A percentile compares a stretch with the other conserved stretches of the same genome.
These are phyloP conservation scores for Pocillopora meandrina DNA, from an alignment of 92 coral and sea anemone genomes.

Conservation along the genomic window DNA sequence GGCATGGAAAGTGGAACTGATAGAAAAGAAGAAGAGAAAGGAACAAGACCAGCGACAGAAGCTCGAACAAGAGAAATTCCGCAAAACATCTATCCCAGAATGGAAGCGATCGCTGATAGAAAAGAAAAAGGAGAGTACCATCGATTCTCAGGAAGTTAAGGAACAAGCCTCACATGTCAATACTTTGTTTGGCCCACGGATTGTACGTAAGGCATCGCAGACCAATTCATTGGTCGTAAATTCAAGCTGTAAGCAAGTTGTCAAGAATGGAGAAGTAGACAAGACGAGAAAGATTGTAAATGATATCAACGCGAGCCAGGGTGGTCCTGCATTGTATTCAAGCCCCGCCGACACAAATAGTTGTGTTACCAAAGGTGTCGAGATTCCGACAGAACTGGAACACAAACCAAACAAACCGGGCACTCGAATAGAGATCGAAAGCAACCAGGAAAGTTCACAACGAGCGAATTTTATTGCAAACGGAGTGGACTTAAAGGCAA, in stretches of 20 bases:
- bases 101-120: constrained; percentile 77
- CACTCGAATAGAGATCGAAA: constrained; percentile 19
- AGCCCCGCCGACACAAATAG: constrained; percentile 23
- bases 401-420: constrained; percentile 21
- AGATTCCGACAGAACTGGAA: constrained; percentile 34
- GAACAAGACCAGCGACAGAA: constrained; percentile 69
- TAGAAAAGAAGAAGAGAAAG: constrained; percentile 79
- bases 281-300: not conserved
- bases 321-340: not conserved
- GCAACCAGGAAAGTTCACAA: not conserved
- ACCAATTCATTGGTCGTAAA: not conserved
- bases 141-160: constrained; percentile 36
- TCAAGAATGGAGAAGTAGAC: constrained; percentile 1
- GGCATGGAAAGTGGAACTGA: constrained; percentile 85
- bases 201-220: constrained; percentile 18
- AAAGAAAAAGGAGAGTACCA: constrained; percentile 56
- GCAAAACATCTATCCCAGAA: constrained; percentile 65
- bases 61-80: constrained; percentile 49
- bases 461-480: not conserved
- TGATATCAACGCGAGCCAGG: constrained; percentile 4
- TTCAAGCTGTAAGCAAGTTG: constrained; percentile 18
- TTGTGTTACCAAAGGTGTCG: constrained; percentile 45
- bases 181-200: constrained; percentile 44
- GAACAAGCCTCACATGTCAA: constrained; percentile 55
- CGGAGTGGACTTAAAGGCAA: not conserved